phyloP scores from a whole-genome alignment of 1,140 invertebrate genomes.

The Cydia splendana region DNA sequence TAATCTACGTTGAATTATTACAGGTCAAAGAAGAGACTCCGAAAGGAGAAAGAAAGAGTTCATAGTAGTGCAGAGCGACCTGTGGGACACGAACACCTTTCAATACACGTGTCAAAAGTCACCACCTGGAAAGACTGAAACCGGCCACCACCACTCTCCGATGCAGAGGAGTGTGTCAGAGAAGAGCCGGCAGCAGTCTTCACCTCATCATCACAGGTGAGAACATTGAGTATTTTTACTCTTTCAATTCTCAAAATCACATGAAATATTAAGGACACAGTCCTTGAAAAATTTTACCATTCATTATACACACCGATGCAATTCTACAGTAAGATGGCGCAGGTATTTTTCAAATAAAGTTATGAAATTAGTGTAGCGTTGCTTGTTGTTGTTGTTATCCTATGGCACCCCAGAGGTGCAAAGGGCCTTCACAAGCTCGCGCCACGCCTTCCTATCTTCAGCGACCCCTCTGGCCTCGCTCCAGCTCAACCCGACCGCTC shows the following conservation, averaged over 20 bases:
- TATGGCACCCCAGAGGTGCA: too few species aligned
- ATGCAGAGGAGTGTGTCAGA: conserved; percentile 82
- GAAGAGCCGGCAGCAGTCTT: conserved; percentile 77
- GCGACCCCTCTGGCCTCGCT: too few species aligned
- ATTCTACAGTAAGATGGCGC: too few species aligned
- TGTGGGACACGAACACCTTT: conserved; percentile 83
- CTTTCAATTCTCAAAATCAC: not conserved
- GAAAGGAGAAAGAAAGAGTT: conserved; percentile 81
- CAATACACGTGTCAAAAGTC: conserved; percentile 81
- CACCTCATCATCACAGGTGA: conserved; percentile 67
- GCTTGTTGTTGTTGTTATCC: too few species aligned
- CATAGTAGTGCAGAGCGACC: conserved; percentile 82
- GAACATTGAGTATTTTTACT: not conserved
- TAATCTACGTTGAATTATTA: conserved; percentile 25
- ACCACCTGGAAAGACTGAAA: conserved; percentile 67
- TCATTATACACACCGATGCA: too few species aligned
- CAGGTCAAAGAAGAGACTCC: conserved; percentile 77
- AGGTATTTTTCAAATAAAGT: too few species aligned
- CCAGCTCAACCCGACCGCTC: too few species aligned
- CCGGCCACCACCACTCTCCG: conserved; percentile 68
- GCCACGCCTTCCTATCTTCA: too few species aligned
- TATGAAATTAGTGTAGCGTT: not conserved
- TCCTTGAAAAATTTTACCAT: too few species aligned
- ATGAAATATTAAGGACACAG: too few species aligned
- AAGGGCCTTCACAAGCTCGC: too few species aligned